Base-by-base conservation (phyloP, 2,797 vertebrate species). In the Gymnoscopelus microlampas region DNA sequence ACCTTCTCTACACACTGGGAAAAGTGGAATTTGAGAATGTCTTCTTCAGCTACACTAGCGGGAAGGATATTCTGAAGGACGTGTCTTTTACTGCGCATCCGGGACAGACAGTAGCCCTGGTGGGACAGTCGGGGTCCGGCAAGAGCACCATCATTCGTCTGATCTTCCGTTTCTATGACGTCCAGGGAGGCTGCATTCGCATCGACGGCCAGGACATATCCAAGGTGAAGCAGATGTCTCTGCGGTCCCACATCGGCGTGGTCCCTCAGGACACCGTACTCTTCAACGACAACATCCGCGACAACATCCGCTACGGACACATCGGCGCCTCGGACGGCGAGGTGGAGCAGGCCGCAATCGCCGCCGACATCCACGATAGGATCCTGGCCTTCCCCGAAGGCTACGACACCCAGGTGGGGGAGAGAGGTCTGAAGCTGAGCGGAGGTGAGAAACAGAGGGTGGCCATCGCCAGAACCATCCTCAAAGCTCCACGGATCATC, bases 221-320 rank as follows among this genome's bases (percentile, higher is more conserved):
- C 49, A 96, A 95, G 89, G 97, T 29, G 26, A 97, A 95, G 80
- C 98, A 98, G 76, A 66, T 24, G 0, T 98, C 97, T 0, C 92
- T 99, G 62, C 95, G 97, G 0, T 85, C 95, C 53, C 96, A 97
- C 78, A 97, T 99, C 0, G 98, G 98, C 1, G 97, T 98, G 13
- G 98, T 99, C 44, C 97, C 98, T 3, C 98, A 99, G 88, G 98
- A 99, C 59, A 99, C 97, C 0, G 97, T 99, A 9, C 95, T 99
- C 53, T 99, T 99, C 79, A 99, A 99, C 0, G 95, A 97, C 88
- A 96, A 92, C 76, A 97, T 99, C 0, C 89, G 91, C 7, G 92
- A 98, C 4, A 99, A 99, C 74, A 97, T 99, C 74, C 96, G 96
- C 79, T 99, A 99, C 0, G 97, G 98, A 0, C 92, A 96, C 29